Conservation (phyloP, 2,888 invertebrate species). For the Coelinius sp. region DNA sequence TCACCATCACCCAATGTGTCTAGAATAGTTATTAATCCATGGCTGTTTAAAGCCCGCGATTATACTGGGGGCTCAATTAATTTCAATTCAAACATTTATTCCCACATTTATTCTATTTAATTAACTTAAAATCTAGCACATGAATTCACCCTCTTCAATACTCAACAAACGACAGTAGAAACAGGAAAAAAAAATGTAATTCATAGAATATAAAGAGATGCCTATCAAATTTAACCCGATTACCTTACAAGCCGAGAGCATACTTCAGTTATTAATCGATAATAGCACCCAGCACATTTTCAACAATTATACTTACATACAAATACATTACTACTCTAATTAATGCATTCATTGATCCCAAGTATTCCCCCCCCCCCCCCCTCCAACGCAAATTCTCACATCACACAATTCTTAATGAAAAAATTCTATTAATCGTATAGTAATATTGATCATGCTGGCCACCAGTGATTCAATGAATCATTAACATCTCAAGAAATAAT, state of each 20-base stretch:
- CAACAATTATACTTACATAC: conserved; percentile 15
- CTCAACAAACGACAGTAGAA: neutral
- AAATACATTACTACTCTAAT: neutral
- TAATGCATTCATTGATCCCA: conserved; percentile 10
- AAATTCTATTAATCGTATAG: conserved; percentile 30
- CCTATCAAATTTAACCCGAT: conserved; percentile 3
- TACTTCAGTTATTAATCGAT: neutral
- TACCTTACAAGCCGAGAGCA: conserved; percentile 1
- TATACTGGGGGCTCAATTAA: too few species aligned
- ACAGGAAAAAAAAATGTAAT: neutral
- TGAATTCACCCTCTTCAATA: neutral
- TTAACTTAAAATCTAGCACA: neutral
- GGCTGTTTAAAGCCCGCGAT: too few species aligned
- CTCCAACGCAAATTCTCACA: neutral
- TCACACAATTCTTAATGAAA: neutral
- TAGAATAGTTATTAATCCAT: too few species aligned
- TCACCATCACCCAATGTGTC: conserved; percentile 36
- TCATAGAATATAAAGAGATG: neutral
- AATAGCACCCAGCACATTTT: conserved; percentile 18
- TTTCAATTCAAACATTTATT: too few species aligned
- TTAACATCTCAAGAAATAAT: neutral
- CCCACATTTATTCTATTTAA: too few species aligned
- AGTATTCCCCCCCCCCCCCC: too few species aligned
- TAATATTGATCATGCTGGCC: conserved; percentile 48
- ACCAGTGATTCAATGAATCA: conserved; percentile 18